A percentile compares a stretch with the other conserved stretches of the same genome.
These are phyloP conservation scores for Orgyia antiqua DNA, from an alignment of 2,888 invertebrate genomes.

Conservation along the genomic window DNA sequence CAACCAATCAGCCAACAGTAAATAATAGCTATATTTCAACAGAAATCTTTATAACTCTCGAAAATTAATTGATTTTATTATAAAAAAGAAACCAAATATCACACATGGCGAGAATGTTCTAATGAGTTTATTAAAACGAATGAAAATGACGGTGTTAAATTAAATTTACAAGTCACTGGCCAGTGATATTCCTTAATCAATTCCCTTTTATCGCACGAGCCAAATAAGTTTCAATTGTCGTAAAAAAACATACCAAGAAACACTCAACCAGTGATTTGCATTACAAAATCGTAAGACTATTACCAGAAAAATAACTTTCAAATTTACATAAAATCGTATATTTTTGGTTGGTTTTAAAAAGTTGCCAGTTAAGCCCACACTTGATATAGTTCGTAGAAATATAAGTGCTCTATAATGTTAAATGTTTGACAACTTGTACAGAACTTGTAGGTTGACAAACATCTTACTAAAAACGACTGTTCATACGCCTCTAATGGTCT, in stretches of 20 bases:
- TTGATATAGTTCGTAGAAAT: constrained; percentile 14
- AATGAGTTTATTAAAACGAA: constrained; percentile 26
- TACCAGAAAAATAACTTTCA: constrained; percentile 9
- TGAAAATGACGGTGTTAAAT: constrained; percentile 7
- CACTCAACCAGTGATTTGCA: constrained; percentile 18
- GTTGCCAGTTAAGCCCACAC: constrained; percentile 12
- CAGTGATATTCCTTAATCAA: constrained; percentile 12
- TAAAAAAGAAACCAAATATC: constrained; percentile 24
- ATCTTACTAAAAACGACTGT: constrained; percentile 32
- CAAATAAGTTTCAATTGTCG: constrained; percentile 16
- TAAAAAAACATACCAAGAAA: constrained; percentile 23
- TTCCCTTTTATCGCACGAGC: constrained; percentile 9
- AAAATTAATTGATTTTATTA: too few relatives aligned
- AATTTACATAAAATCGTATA: constrained; percentile 7
- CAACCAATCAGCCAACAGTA: too few relatives aligned
- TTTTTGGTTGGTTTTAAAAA: constrained; percentile 12
- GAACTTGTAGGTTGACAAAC: constrained; percentile 27
- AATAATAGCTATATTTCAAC: too few relatives aligned
- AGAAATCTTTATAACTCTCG: too few relatives aligned
- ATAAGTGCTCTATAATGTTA: constrained; percentile 17
- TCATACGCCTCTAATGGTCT: too few relatives aligned
- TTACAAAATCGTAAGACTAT: constrained; percentile 16
- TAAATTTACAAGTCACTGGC: constrained; percentile 1
- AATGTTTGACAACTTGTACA: constrained; percentile 30
- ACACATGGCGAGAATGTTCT: constrained; percentile 23